Base-by-base conservation (phyloP, 1,140 invertebrate species). In the Trichogramma pretiosum region DNA sequence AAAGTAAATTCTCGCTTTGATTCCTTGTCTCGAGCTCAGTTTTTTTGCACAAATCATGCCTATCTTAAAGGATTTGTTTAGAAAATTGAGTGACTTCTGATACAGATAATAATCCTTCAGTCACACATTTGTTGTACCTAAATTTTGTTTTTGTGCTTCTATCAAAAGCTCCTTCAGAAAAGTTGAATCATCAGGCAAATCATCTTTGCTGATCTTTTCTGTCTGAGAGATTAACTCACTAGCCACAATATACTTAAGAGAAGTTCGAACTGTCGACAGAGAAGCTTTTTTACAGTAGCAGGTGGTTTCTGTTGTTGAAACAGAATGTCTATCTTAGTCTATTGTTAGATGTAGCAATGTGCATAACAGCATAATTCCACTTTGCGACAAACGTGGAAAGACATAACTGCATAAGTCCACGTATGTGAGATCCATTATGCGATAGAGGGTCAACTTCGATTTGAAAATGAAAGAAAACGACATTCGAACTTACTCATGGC, bases 211-310 rank as follows among this genome's bases (percentile, higher is more conserved):
- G 4, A 23, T 24, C 24, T 23, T 36, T 24, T 4, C n/a, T 13
- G 18, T 23, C 17, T 36, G n/a, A 37, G 18, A 5, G 36, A 13
- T 1, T 46, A n/a, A n/a, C n/a, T n/a, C n/a, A n/a, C n/a, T 13
- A n/a, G n/a, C 3, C 11, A 7, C n/a, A 32, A 3, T 28, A 30
- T n/a, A 30, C 42, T 24, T 13, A n/a, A n/a, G n/a, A n/a, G n/a
- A 10, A 11, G 14, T 21, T 37, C 17, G 7, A 37, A 37, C 35
- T 11, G 35, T 21, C 8, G 54, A 48, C n/a, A 58, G 46, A 47
- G 13, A 42, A 26, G 54, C 30, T 32, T 59, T 59, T 45, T 56
- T 56, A 54, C 54, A 49, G 43, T 57, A 57, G 36, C 55, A 57
- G 40, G 45, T 47, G 3, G 40, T 32, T 17, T 39, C 43, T 23